Base-by-base conservation (phyloP, 30 jellyfish, hydroid and myxozoan species). In the Kudoa iwatai region DNA sequence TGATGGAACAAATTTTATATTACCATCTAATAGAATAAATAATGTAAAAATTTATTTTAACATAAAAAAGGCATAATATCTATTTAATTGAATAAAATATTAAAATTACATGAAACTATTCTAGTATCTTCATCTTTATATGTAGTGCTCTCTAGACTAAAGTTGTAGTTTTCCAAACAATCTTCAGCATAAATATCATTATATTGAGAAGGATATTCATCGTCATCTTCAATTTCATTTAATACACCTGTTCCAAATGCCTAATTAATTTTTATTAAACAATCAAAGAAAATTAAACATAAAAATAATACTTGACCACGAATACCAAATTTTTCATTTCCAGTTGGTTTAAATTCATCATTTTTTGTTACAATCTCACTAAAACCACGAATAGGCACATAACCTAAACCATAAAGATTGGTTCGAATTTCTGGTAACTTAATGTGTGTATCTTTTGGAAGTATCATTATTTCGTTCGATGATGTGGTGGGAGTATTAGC, bases 171-270 rank as follows among this genome's bases (percentile, higher is more conserved):
- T 6, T 28, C 36, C n/a, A 28, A 6, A 28, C 36, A 6, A 28
- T 28, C 9, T 41, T 79, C 98, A 53, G 62, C 62, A 31, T 57
- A 50, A 10, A 85, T 53, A 59, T 62, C 42, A 23, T 53, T 54
- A 23, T 79, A 88, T 16, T 24, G 35, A 33, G 41, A 24, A 58
- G 62, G 62, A 10, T 62, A 36, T 28, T 28, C 36, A 6, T 28
- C 36, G 44, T 79, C 83, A 10, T 57, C 89, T 31, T 79, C 98
- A n/a, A 55, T 83, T 11, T 79, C 98, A 34, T 79, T 88, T 28
- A 63, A 53, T 3, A 71, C 98, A 19, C 98, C 98, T 47, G 62
- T 84, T 10, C 98, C 98, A 79, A 79, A 79, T 2, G 98, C 98
- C 93, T 74, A 25, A n/a, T n/a, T 11, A 34, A 44, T 0, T 20